A percentile compares a stretch with the other conserved stretches of the same genome.
These are phyloP conservation scores for Ichneumoninae sp. DNA, from an alignment of 2,888 invertebrate species.

Conservation along the genomic window DNA sequence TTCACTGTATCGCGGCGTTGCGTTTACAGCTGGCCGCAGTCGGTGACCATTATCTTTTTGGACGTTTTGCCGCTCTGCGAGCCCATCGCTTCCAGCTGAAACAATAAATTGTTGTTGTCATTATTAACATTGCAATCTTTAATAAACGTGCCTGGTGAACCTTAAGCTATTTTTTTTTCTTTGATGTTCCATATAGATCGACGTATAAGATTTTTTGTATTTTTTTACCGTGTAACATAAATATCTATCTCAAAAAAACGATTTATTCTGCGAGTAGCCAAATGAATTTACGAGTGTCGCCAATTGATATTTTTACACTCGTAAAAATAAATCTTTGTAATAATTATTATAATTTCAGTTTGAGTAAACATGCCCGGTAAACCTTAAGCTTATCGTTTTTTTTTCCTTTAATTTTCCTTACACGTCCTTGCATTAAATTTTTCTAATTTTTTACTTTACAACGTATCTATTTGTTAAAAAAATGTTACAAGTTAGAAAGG, in stretches of 20 bases:
- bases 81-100: conserved; percentile 89
- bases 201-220: neutral
- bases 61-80: conserved; percentile 93
- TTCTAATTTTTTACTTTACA: neutral
- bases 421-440: neutral
- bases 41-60: conserved; percentile 92
- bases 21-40: conserved; percentile 90
- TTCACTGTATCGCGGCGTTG: conserved; percentile 70
- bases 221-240: neutral
- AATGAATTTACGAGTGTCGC: neutral
- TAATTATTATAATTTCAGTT: neutral
- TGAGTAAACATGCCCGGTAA: too few species aligned
- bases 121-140: neutral
- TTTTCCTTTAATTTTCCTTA: neutral
- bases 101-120: conserved; percentile 41
- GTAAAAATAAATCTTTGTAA: neutral
- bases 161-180: neutral
- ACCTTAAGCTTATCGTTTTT: neutral
- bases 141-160: neutral
- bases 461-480: too few species aligned
- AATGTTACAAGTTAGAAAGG: neutral
- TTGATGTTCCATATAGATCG: neutral
- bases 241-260: too few species aligned
- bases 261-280: neutral
- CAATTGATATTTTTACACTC: neutral